Evolutionary conservation across 2,113 vertebrate species (phyloP), one percentile per base, ranked within the genome.

Genomic region (Carassius auratus): DNA sequence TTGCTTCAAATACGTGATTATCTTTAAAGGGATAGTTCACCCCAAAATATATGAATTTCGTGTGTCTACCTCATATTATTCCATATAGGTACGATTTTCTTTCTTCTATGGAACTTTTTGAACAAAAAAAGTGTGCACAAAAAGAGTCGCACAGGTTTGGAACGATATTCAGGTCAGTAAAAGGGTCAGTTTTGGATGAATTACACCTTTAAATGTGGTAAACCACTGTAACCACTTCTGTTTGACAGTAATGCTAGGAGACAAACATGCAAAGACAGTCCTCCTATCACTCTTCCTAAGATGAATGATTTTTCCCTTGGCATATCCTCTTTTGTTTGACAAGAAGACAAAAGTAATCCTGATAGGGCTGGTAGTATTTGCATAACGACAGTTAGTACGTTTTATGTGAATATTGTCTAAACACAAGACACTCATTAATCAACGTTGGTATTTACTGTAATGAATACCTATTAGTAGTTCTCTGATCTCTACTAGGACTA

Each of bases 341-440:
- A 77, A 83, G 88, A 91, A 92, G 90, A 92, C 92, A 92, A 90
- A 92, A 94, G 92, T 92, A 91, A 91, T 87, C 90, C 94, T 94
- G 93, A 95, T 30, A 80, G 38, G 0, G 2, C 42, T 5, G 8
- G 38, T 30, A 48, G 14, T 93, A 95, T 95, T 95, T 94, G 95
- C 93, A 95, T 92, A 89, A 94, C 94, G 95, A 96, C 95, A 96
- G 95, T 71, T 21, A 71, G 95, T 95, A 95, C 94, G 95, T 96
- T 96, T 96, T 95, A 95, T 95, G 94, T 96, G 96, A 94, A 94
- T 95, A 95, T 95, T 95, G 95, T 95, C 96, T 82, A 96, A 96
- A 38, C 36, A 38, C 36, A 38, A 95, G 94, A 19, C 69, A 33
- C 52, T 61, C 95, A 95, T 96, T 96, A 96, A 96, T 96, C 96